Conservation (phyloP, 2,888 invertebrate genomes). For the Colostygia pectinataria region DNA sequence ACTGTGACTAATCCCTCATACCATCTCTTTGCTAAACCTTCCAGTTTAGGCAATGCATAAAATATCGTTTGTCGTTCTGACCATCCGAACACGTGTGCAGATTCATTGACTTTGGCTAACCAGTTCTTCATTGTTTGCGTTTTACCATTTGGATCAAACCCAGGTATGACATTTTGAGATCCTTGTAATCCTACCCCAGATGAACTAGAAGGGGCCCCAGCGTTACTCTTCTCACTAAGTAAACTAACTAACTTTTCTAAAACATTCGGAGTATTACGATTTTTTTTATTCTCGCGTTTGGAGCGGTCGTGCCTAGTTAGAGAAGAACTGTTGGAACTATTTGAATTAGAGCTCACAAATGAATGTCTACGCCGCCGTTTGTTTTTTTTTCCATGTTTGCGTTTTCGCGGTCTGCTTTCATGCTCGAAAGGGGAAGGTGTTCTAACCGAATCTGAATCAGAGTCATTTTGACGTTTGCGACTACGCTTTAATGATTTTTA, state of each 20-base stretch:
- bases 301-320: not conserved
- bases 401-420: not conserved
- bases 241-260: not conserved
- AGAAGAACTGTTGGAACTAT: not conserved
- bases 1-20: conserved; percentile 28
- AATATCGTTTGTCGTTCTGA: conserved; percentile 29
- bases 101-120: conserved; percentile 29
- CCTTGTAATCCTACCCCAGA: not conserved
- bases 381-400: not conserved
- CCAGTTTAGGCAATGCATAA: conserved; percentile 27
- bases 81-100: conserved; percentile 30
- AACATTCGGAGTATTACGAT: not conserved
- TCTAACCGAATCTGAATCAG: not conserved
- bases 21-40: conserved; percentile 29
- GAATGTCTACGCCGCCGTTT: not conserved
- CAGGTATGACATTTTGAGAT: conserved; percentile 17
- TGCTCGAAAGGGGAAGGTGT: not conserved
- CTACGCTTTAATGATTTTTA: too few relatives aligned
- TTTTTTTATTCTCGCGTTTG: not conserved
- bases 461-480: not conserved
- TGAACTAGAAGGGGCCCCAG: not conserved
- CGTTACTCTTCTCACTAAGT: not conserved
- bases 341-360: not conserved
- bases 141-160: conserved; percentile 31
- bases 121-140: conserved; percentile 32